Evolutionary conservation across 2,888 invertebrate species (phyloP).

Genomic region (Lepetodrilus schrolli): DNA sequence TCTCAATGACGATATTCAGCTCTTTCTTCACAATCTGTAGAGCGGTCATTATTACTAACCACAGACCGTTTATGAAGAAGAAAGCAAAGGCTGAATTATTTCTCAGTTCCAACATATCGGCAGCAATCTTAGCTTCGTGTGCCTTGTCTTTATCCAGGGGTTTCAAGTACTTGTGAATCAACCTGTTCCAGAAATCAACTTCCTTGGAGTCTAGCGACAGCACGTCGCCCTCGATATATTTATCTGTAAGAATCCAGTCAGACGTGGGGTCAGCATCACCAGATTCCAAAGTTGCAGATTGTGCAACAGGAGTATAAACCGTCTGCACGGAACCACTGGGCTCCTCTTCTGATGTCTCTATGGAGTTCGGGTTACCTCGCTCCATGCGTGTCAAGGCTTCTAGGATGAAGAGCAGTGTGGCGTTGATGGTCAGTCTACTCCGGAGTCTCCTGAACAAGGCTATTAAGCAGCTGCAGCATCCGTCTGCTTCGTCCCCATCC

Average conservation of each 20-base stretch:
- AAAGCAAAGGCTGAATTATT: constrained; percentile 84
- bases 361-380: background rate
- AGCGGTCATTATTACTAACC: constrained; percentile 85
- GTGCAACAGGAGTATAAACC: background rate
- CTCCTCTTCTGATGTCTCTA: background rate
- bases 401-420: constrained; percentile 36
- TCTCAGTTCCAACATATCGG: constrained; percentile 88
- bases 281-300: too few species aligned
- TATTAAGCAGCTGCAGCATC: constrained; percentile 20
- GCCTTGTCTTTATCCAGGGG: constrained; percentile 83
- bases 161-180: constrained; percentile 82
- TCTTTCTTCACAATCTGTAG: constrained; percentile 47
- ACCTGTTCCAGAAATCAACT: constrained; percentile 90
- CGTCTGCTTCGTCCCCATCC: constrained; percentile 11
- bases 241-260: constrained; percentile 6
- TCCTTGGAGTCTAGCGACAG: constrained; percentile 79
- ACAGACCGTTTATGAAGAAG: constrained; percentile 98
- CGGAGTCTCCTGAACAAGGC: constrained; percentile 35
- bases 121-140: constrained; percentile 42
- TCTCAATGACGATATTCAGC: constrained; percentile 36
- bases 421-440: constrained; percentile 31
- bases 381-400: constrained; percentile 31
- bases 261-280: background rate
- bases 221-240: constrained; percentile 33
- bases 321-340: background rate